A percentile compares a stretch with the other conserved stretches of the same genome.
Evolutionary conservation across 2,888 invertebrate species (phyloP).

Genomic region (Latrodectus elegans): DNA sequence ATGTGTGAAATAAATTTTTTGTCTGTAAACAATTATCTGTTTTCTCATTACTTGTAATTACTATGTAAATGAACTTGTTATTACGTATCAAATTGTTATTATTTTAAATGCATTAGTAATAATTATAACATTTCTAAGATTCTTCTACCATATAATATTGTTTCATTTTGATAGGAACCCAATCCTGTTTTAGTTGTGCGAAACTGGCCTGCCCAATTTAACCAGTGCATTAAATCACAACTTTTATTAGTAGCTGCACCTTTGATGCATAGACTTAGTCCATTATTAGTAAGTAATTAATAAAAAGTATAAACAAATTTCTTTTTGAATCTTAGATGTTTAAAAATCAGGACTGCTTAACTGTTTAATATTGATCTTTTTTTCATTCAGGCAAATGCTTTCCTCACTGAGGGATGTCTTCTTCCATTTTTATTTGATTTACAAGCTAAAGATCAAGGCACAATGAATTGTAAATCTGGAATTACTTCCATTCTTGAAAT

Average conservation of each 20-base stretch:
- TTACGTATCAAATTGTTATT: too few relatives aligned
- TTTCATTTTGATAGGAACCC: constrained; percentile 31
- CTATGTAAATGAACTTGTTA: too few relatives aligned
- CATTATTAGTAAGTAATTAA: constrained; percentile 66
- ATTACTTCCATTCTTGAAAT: constrained; percentile 77
- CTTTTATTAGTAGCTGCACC: constrained; percentile 74
- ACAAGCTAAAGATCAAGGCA: constrained; percentile 50
- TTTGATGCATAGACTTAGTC: constrained; percentile 72
- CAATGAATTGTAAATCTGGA: constrained; percentile 58
- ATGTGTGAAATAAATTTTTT: too few relatives aligned
- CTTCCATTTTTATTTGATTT: constrained; percentile 77
- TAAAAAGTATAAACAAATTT: neutral
- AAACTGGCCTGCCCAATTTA: constrained; percentile 60
- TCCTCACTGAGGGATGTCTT: constrained; percentile 83
- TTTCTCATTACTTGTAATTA: too few relatives aligned
- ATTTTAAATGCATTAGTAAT: neutral
- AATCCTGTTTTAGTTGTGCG: constrained; percentile 59
- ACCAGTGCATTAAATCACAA: constrained; percentile 71
- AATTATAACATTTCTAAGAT: neutral
- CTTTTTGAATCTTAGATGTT: neutral
- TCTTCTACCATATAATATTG: neutral
- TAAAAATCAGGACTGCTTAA: neutral
- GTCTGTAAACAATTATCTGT: too few relatives aligned
- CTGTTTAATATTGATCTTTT: constrained; percentile 8
- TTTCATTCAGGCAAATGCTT: constrained; percentile 73